Conservation (phyloP, 1,140 invertebrate genomes). For the Antheraea mylitta region DNA sequence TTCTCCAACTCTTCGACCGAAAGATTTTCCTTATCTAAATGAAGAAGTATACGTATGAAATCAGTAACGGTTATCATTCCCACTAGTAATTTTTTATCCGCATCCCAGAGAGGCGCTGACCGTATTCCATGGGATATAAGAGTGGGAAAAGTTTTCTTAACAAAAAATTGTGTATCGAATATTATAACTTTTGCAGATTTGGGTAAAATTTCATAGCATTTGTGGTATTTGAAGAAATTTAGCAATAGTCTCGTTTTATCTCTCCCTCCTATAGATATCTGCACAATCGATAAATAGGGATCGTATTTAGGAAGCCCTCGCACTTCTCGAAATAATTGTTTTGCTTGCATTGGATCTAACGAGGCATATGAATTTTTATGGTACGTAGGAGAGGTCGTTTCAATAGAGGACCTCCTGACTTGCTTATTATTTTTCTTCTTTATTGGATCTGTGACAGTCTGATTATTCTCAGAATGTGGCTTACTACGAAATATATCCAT, state of each 20-base stretch:
- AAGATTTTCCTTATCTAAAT: slow-evolving; percentile 60
- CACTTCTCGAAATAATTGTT: slow-evolving; percentile 72
- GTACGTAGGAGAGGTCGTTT: slow-evolving; percentile 70
- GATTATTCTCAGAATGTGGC: slow-evolving; percentile 51
- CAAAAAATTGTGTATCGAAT: slow-evolving; percentile 72
- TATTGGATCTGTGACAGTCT: slow-evolving; percentile 38
- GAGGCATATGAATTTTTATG: slow-evolving; percentile 74
- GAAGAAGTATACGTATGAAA: slow-evolving; percentile 67
- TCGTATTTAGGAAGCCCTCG: slow-evolving; percentile 70
- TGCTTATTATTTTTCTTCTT: slow-evolving; percentile 59
- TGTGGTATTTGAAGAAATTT: slow-evolving; percentile 75
- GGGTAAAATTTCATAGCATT: slow-evolving; percentile 72
- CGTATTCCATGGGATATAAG: slow-evolving; percentile 70
- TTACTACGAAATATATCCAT: slow-evolving; percentile 73
- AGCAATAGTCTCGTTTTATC: slow-evolving; percentile 71
- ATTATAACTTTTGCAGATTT: slow-evolving; percentile 75
- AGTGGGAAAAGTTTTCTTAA: slow-evolving; percentile 72
- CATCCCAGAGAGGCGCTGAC: slow-evolving; percentile 71
- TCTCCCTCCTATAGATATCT: slow-evolving; percentile 70
- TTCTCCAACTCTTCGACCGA: slow-evolving; percentile 68
- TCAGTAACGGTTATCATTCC: slow-evolving; percentile 73
- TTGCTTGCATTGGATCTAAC: slow-evolving; percentile 64
- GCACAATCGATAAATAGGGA: slow-evolving; percentile 72
- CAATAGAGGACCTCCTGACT: slow-evolving; percentile 66
- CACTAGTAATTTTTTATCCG: slow-evolving; percentile 63